Evolutionary conservation across 2,113 vertebrate species (phyloP).

Genomic region (Labeo catla): DNA sequence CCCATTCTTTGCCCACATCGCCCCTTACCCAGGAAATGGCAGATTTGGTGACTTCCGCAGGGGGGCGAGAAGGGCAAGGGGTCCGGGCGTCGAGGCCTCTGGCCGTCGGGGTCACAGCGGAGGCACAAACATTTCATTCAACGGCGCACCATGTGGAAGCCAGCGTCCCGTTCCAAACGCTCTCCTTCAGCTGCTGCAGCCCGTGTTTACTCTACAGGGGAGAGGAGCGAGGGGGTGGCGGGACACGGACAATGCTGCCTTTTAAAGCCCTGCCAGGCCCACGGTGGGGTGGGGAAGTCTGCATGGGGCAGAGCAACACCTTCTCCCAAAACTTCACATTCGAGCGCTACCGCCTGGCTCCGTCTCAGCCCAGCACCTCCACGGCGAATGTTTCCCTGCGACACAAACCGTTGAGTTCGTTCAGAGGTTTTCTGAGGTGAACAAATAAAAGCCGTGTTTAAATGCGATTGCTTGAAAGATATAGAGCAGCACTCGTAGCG

Average conservation of each 20-base stretch:
- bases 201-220: conserved; percentile 73
- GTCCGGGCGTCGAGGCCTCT: neutral
- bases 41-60: conserved; percentile 20
- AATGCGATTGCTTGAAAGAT: neutral
- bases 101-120: conserved; percentile 37
- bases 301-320: conserved; percentile 72
- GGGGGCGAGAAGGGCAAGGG: neutral
- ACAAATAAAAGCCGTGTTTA: neutral
- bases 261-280: conserved; percentile 73
- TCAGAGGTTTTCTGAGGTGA: conserved; percentile 46
- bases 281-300: conserved; percentile 71
- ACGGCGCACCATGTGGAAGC: conserved; percentile 58
- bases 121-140: conserved; percentile 67
- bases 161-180: conserved; percentile 59
- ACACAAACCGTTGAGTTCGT: conserved; percentile 5
- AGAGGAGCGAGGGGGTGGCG: conserved; percentile 47
- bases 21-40: conserved; percentile 50
- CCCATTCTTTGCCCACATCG: neutral
- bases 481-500: neutral
- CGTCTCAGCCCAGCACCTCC: conserved; percentile 27
- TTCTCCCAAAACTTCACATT: conserved; percentile 76
- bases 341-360: conserved; percentile 53
- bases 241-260: conserved; percentile 71
- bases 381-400: neutral
- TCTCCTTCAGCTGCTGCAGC: conserved; percentile 61